phyloP scores from a whole-genome alignment of 2,888 invertebrate species.

The Sarcophaga caerulescens region DNA sequence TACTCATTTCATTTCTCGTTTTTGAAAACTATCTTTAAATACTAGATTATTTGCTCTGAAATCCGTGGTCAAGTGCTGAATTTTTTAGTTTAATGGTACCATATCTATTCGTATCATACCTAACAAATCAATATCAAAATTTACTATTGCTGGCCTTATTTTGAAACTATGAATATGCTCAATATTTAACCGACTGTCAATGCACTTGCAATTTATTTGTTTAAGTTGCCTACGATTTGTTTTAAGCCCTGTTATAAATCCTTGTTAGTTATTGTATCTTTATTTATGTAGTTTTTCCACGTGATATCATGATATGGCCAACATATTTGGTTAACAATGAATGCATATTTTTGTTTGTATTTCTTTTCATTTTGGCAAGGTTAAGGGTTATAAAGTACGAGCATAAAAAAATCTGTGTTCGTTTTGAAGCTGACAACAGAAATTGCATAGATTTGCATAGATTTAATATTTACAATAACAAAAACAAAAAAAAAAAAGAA shows the following conservation, averaged over 20 bases:
- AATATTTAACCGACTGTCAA: background rate
- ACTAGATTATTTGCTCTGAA: too few species aligned
- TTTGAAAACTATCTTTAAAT: too few species aligned
- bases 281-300: conserved; percentile 21
- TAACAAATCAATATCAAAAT: conserved; percentile 7
- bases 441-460: conserved; percentile 31
- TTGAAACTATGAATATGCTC: background rate
- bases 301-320: conserved; percentile 46
- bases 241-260: conserved; percentile 7
- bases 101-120: conserved; percentile 44
- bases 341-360: background rate
- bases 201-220: background rate
- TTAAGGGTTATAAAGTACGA: conserved; percentile 49
- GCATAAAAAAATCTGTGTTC: background rate
- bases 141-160: conserved; percentile 27
- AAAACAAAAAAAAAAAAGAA: too few species aligned
- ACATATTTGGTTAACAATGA: conserved; percentile 52
- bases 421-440: background rate
- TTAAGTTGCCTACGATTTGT: background rate
- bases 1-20: too few species aligned
- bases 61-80: too few species aligned
- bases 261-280: conserved; percentile 20
- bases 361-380: conserved; percentile 46
- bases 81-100: conserved; percentile 33
- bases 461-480: conserved; percentile 23